phyloP scores from a whole-genome alignment of 2,797 vertebrate genomes.

The Muscicapa striata region DNA sequence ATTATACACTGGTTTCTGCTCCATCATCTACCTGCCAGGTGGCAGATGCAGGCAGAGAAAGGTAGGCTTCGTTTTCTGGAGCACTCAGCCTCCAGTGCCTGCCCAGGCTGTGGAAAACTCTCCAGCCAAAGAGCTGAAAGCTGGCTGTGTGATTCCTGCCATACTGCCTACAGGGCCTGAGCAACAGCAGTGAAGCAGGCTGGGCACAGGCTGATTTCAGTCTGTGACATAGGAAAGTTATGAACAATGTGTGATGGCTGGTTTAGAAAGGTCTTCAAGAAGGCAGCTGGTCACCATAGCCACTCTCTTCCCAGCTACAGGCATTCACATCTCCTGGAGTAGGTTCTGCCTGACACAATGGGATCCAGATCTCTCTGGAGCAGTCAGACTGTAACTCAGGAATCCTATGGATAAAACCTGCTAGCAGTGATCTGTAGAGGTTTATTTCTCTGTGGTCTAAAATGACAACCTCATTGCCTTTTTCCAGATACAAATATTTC shows the following conservation, averaged over 20 bases:
- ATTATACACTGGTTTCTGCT: not conserved
- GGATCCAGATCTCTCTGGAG: not conserved
- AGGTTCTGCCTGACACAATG: not conserved
- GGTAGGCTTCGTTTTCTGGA: not conserved
- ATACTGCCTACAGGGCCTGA: accelerated
- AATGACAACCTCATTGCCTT: not conserved
- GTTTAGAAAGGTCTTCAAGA: not conserved
- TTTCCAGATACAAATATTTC: not conserved
- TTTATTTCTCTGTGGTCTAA: not conserved
- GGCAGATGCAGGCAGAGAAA: not conserved
- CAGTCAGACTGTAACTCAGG: accelerated
- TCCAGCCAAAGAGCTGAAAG: not conserved
- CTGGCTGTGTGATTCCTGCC: not conserved
- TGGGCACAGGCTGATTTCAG: not conserved
- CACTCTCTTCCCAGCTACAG: not conserved
- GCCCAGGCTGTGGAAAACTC: not conserved
- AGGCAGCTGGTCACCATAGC: not conserved
- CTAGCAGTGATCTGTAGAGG: not conserved
- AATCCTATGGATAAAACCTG: not conserved
- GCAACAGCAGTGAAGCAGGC: not conserved
- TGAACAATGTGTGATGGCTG: not conserved
- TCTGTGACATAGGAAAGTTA: not conserved
- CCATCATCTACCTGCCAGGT: not conserved
- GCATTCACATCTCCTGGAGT: accelerated
- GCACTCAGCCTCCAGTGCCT: not conserved